Conservation (phyloP, 2,888 invertebrate species). For the Antheraea yamamai region DNA sequence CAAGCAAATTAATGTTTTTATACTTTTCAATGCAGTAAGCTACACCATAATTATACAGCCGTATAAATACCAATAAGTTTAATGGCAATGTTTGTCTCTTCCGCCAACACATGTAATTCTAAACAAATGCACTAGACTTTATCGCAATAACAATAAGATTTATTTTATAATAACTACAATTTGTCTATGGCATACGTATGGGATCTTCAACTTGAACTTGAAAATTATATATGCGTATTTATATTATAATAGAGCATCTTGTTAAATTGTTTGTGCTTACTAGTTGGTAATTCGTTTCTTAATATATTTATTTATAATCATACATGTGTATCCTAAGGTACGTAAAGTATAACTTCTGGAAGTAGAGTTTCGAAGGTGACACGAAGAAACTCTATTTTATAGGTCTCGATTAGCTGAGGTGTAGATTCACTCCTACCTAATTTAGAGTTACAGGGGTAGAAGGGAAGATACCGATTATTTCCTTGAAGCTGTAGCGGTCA, state of each 20-base stretch:
- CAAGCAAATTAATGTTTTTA: background rate
- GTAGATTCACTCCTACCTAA: no score
- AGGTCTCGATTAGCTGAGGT: no score
- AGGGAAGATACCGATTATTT: no score
- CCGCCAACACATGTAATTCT: constrained; percentile 33
- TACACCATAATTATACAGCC: background rate
- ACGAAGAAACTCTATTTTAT: no score
- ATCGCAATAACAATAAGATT: background rate
- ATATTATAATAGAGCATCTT: background rate
- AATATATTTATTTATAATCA: background rate
- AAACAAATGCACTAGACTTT: background rate
- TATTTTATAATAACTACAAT: background rate
- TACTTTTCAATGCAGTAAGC: background rate
- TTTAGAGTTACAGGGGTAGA: no score
- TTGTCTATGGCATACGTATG: background rate
- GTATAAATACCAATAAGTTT: constrained; percentile 25
- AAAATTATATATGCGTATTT: constrained; percentile 29
- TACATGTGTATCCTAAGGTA: no score
- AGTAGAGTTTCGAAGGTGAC: no score
- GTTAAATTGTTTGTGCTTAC: background rate
- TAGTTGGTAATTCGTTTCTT: background rate
- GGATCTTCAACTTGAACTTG: constrained; percentile 47
- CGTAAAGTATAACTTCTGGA: no score
- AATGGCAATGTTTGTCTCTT: constrained; percentile 32
- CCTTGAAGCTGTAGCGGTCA: no score